phyloP scores from a whole-genome alignment of 1,140 invertebrate genomes.

The Akabosia matsudoensis region DNA sequence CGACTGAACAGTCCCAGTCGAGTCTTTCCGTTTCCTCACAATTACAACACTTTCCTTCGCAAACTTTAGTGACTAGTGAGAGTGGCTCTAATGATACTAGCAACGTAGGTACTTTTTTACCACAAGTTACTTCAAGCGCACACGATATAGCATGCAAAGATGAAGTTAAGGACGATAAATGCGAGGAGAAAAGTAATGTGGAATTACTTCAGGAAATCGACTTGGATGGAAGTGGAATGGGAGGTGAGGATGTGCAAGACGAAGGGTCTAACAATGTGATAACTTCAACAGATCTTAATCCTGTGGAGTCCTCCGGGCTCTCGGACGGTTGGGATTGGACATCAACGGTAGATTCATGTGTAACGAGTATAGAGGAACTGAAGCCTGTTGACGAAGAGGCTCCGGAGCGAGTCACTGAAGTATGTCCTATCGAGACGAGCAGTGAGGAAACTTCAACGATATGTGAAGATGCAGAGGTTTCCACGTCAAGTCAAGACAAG shows the following conservation, averaged over 20 bases:
- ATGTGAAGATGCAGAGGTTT: no score
- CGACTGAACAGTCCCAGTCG: no score
- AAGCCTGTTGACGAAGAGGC: neutral
- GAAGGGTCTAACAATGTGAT: neutral
- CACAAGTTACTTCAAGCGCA: neutral
- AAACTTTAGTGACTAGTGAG: no score
- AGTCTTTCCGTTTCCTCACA: no score
- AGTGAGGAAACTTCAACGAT: no score
- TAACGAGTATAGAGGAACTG: neutral
- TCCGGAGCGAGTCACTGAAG: no score
- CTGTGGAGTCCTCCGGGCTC: neutral
- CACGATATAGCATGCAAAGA: no score
- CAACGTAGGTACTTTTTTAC: no score
- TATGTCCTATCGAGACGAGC: no score
- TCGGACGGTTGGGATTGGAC: constrained; percentile 13
- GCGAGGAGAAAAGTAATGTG: neutral
- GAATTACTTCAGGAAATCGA: constrained; percentile 9
- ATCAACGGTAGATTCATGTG: neutral
- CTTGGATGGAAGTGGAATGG: neutral
- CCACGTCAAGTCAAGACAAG: neutral
- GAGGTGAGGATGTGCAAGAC: neutral
- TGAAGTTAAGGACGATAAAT: no score
- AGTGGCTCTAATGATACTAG: no score
- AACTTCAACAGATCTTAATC: neutral
- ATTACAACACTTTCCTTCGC: no score